These are phyloP conservation scores for Drosophila seclusa DNA, from an alignment of 2,888 invertebrate species.

Conservation along the genomic window DNA sequence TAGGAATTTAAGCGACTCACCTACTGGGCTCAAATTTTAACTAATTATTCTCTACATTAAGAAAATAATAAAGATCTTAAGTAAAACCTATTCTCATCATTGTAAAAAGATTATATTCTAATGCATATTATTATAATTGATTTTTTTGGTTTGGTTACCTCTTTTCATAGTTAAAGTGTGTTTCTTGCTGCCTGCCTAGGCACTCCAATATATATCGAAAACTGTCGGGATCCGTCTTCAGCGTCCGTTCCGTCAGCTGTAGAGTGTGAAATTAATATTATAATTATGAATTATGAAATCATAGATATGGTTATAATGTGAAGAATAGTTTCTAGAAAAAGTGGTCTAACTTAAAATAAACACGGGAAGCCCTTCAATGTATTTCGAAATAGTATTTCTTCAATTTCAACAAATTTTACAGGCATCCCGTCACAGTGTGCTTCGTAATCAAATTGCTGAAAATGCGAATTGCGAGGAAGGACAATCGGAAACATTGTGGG, in stretches of 20 bases:
- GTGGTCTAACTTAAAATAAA: too few relatives aligned
- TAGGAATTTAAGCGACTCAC: background rate
- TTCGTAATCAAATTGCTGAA: conserved; percentile 74
- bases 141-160: background rate
- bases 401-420: background rate
- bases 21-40: background rate
- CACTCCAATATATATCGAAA: background rate
- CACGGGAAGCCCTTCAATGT: background rate
- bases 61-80: background rate
- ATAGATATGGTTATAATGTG: background rate
- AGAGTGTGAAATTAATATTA: background rate
- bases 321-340: background rate
- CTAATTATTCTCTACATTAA: background rate
- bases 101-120: background rate
- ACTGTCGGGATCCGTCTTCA: too few relatives aligned
- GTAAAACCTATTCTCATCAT: background rate
- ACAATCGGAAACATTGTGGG: conserved; percentile 56
- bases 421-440: conserved; percentile 48
- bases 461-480: conserved; percentile 57
- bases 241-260: too few relatives aligned
- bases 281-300: background rate
- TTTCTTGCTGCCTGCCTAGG: background rate
- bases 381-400: background rate
- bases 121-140: background rate
- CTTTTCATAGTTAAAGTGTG: background rate